Evolutionary conservation across 2,797 vertebrate genomes (phyloP).

Genomic region (Enteromius anoplus): DNA sequence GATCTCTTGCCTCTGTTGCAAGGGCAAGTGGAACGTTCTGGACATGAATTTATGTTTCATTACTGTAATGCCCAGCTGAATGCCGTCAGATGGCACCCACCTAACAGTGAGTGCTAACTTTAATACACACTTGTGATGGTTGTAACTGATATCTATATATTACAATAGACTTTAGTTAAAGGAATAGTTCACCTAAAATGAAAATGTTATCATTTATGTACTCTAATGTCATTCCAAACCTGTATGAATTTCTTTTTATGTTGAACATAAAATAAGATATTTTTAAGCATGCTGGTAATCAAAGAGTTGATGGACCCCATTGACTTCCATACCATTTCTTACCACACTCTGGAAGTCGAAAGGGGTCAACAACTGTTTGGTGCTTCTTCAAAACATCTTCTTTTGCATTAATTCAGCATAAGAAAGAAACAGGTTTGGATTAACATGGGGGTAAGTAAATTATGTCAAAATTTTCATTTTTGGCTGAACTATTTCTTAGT

Average conservation of each 20-base stretch:
- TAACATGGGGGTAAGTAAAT: too few species aligned
- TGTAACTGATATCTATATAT: neutral
- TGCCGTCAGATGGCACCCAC: constrained; percentile 85
- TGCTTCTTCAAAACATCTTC: too few species aligned
- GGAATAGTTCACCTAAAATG: neutral
- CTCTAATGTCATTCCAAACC: neutral
- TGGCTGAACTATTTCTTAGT: too few species aligned
- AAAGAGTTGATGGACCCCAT: too few species aligned
- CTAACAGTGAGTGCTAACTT: constrained; percentile 80
- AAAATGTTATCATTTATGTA: neutral
- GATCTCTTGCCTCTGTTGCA: constrained; percentile 86
- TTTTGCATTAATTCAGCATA: too few species aligned
- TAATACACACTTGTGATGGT: neutral
- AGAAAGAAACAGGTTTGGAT: too few species aligned
- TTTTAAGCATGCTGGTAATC: neutral
- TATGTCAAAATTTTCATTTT: too few species aligned
- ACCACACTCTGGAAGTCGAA: neutral
- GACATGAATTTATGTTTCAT: constrained; percentile 91
- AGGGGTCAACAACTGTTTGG: neutral
- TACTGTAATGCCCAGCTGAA: constrained; percentile 89
- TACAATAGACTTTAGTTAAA: too few species aligned
- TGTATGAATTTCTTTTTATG: neutral
- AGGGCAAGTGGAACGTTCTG: constrained; percentile 69
- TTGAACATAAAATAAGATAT: neutral
- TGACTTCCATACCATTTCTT: neutral